phyloP scores from a whole-genome alignment of 30 jellyfish, hydroid and myxozoan genomes.

The Pseudorhiza aurosa region DNA sequence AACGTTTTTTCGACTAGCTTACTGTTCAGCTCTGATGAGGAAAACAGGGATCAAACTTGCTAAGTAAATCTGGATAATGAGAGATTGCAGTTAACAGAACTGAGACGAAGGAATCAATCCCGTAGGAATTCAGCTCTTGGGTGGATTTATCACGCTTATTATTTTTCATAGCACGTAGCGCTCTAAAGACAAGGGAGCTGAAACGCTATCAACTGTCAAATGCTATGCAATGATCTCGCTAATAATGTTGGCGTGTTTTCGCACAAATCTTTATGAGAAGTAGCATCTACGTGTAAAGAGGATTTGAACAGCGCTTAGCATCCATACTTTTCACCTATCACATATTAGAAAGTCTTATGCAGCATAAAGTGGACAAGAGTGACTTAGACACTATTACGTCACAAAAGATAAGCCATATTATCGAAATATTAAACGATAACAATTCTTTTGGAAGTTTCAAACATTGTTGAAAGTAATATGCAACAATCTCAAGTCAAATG shows the following conservation, averaged over 20 bases:
- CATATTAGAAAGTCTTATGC: neutral
- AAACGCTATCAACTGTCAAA: neutral
- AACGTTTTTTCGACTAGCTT: too few relatives aligned
- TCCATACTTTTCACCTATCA: neutral
- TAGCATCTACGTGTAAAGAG: neutral
- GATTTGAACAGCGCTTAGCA: neutral
- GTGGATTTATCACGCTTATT: neutral
- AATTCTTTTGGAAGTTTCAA: too few relatives aligned
- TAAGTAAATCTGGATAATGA: neutral
- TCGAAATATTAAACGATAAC: too few relatives aligned
- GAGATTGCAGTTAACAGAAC: neutral
- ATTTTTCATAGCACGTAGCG: neutral
- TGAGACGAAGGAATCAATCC: neutral
- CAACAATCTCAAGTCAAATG: too few relatives aligned
- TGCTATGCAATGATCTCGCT: neutral
- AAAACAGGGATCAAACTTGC: neutral
- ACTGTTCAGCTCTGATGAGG: too few relatives aligned
- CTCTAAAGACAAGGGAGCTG: neutral
- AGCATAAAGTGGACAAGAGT: neutral
- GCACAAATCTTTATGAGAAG: neutral
- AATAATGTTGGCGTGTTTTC: neutral
- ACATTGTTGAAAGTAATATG: too few relatives aligned
- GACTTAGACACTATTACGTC: neutral
- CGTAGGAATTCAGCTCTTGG: neutral
- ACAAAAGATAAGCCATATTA: slow-evolving; percentile 1